Evolutionary conservation across 2,888 invertebrate species (phyloP).

Genomic region (Meiosimyza platycephala): DNA sequence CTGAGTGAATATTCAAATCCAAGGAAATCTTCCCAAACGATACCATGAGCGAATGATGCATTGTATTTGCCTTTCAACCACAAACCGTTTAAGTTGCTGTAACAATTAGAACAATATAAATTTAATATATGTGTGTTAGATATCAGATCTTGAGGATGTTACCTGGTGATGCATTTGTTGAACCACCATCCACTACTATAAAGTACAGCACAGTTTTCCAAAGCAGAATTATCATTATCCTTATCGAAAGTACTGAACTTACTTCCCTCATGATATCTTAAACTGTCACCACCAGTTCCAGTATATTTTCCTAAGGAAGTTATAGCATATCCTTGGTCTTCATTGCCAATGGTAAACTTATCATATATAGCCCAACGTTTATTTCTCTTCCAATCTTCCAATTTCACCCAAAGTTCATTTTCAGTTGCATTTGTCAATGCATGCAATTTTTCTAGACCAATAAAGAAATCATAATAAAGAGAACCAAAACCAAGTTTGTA

Average conservation of each 20-base stretch:
- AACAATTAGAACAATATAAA: too few species aligned
- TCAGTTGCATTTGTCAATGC: slow-evolving; percentile 16
- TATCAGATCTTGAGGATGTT: neutral
- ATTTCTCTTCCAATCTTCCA: slow-evolving; percentile 31
- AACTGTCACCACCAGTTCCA: slow-evolving; percentile 37
- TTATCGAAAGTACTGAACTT: slow-evolving; percentile 37
- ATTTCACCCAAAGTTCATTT: slow-evolving; percentile 31
- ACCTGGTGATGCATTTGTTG: slow-evolving; percentile 38
- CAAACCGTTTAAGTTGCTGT: too few species aligned
- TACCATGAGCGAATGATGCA: too few species aligned
- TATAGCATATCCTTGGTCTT: slow-evolving; percentile 38
- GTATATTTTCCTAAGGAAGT: slow-evolving; percentile 38
- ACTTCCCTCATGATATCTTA: slow-evolving; percentile 34
- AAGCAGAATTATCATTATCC: slow-evolving; percentile 32
- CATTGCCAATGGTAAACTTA: slow-evolving; percentile 37
- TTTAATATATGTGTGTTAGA: too few species aligned
- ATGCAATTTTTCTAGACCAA: slow-evolving; percentile 37
- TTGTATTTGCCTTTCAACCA: too few species aligned
- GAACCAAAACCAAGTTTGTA: slow-evolving; percentile 39
- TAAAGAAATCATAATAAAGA: slow-evolving; percentile 39
- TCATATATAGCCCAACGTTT: slow-evolving; percentile 34
- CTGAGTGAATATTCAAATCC: too few species aligned
- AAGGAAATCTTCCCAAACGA: too few species aligned
- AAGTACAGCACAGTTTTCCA: slow-evolving; percentile 31
- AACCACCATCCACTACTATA: slow-evolving; percentile 42